A percentile compares a stretch with the other conserved stretches of the same genome.
Conservation (phyloP, 2,113 vertebrate genomes). For the Pteruthius melanotis region DNA sequence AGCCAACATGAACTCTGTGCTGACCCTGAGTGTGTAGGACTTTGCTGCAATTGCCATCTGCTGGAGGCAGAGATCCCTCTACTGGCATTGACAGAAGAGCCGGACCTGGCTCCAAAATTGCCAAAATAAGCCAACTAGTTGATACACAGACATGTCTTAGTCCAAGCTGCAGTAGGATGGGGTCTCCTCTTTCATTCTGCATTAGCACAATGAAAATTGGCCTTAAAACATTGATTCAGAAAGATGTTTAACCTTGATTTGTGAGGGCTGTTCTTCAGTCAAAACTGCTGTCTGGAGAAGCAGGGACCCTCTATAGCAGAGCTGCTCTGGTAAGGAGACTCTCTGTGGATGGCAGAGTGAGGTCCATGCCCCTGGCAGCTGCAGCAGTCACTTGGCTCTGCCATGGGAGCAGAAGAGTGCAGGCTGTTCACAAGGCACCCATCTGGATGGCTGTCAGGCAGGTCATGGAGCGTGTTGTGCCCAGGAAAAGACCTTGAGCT, state of each 20-base stretch:
- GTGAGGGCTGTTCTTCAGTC: not conserved
- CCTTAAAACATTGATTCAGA: not conserved
- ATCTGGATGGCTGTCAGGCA: not conserved
- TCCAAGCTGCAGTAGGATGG: not conserved
- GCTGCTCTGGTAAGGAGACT: rapidly evolving
- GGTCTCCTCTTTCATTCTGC: not conserved
- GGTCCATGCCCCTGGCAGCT: rapidly evolving
- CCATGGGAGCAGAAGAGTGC: not conserved
- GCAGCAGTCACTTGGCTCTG: not conserved
- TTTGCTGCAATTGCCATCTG: not conserved
- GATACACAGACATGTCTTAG: not conserved
- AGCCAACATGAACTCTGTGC: not conserved
- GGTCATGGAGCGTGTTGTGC: rapidly evolving
- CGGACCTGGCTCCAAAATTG: not conserved
- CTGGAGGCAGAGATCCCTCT: not conserved
- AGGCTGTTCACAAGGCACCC: not conserved
- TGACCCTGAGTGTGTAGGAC: rapidly evolving
- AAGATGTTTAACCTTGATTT: not conserved
- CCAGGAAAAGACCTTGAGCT: not conserved
- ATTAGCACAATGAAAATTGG: not conserved
- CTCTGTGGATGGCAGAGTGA: not conserved
- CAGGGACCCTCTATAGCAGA: not conserved
- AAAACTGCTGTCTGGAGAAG: not conserved
- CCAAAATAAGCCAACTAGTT: not conserved
- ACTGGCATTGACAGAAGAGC: not conserved